Conservation (phyloP, 2,797 vertebrate genomes). For the Siniperca obscura region DNA sequence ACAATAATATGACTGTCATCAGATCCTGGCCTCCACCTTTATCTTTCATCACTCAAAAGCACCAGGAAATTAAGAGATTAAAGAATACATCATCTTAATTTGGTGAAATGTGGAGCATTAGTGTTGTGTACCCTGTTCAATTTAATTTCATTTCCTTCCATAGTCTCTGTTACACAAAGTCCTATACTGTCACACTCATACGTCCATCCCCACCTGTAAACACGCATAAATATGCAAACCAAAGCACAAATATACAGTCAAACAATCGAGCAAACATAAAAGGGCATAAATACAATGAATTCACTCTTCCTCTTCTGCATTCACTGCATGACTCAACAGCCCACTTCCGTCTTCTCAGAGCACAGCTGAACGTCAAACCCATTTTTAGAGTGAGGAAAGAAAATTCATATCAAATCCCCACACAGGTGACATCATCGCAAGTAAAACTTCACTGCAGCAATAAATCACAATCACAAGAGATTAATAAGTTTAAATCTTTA, state of each 20-base stretch:
- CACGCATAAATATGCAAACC: neutral
- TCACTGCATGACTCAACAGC: constrained; percentile 67
- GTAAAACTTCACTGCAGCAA: neutral
- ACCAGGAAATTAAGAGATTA: too few species aligned
- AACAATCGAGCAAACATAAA: constrained; percentile 44
- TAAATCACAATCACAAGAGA: neutral
- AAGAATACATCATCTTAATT: neutral
- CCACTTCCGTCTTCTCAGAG: constrained; percentile 74
- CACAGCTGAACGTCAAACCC: constrained; percentile 24
- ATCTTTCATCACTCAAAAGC: neutral
- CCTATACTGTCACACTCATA: neutral
- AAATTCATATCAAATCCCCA: neutral
- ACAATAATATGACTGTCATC: neutral
- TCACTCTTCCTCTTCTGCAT: constrained; percentile 77
- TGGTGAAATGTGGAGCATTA: neutral
- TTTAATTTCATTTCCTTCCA: neutral
- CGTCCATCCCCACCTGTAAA: neutral
- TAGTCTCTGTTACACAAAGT: neutral
- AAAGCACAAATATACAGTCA: neutral
- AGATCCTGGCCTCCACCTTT: neutral
- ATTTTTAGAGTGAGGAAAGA: constrained; percentile 32
- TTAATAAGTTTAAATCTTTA: neutral
- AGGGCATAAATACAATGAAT: constrained; percentile 43
- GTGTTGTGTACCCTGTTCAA: neutral
- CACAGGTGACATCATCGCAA: constrained; percentile 6